Base-by-base conservation (phyloP, 2,888 invertebrate species). In the Iselma pallidipennis region DNA sequence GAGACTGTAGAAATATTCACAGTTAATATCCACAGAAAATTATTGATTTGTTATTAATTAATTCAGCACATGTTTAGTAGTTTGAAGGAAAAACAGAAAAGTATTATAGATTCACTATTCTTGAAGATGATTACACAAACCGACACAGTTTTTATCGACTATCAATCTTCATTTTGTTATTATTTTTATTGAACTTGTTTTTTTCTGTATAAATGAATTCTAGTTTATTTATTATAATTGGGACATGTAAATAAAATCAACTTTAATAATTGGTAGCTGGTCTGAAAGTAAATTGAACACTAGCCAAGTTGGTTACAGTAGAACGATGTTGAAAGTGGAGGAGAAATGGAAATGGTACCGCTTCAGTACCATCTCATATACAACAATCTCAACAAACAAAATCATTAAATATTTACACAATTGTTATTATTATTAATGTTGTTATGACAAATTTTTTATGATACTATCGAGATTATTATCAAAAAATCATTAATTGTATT, bases 261-360 rank as follows among this genome's bases (percentile, higher is more conserved):
- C n/a, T 49, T 49, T 59, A 55, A 51, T 58, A 45, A 42, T 55
- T 58, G 62, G 21, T 49, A 21, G 21, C 53, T 49, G 29, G 58
- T 50, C 59, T 51, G 63, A 63, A 63, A 63, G 63, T 60, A 60
- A 63, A 60, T 55, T 60, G 60, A 60, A 63, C 55, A 60, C 60
- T 60, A 56, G 56, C 25, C 26, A 37, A 19, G 56, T 49, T 55
- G 57, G 60, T 60, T 63, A 57, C 57, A 63, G 60, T 54, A 37
- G 57, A 59, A 57, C 63, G 63, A 53, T 53, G 61, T 73, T 61
- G 74, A 74, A 74, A 74, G 74, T 73, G 63, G 63, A 74, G 74
- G 73, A 74, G 74, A 74, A 74, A 74, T 73, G 71, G 64, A 65
- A 65, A 69, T 70, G 66, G 71, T 67, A 67, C 66, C 59, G 66